Base-by-base conservation (phyloP, 2,113 vertebrate species). In the Mola mola region DNA sequence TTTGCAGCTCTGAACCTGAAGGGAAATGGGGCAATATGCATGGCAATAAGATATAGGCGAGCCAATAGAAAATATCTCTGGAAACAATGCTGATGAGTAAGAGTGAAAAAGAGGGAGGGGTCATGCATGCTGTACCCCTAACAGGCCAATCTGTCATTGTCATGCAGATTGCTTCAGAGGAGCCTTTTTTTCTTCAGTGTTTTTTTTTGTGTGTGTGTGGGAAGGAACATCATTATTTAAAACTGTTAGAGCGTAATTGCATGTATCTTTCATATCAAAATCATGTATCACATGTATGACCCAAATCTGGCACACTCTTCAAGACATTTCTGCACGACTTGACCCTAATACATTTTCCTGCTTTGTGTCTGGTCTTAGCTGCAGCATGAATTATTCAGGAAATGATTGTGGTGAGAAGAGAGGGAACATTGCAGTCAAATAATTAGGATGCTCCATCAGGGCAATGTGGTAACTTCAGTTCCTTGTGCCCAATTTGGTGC, bases 291-390 rank as follows among this genome's bases (percentile, higher is more conserved):
- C 70, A 85, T 19, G 46, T 49, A 57, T 83, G 76, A 58, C 78
- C 80, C 51, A 79, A 81, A 83, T 84, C 44, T 75, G 60, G 28
- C 61, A 72, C 47, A 22, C 47, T 71, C 59, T 75, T 47, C 38
- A 4, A 58, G 67, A 69, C 44, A n/a, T 78, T 78, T 86, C 78
- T 71, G 72, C 68, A 26, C 22, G 49, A 78, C 73, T 80, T 87
- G 82, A 89, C 84, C 81, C 75, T 73, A 82, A 88, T 88, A 81
- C 75, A 77, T 87, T 84, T 81, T 75, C 63, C 72, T 79, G 78
- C 84, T 70, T 78, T 78, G 69, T 78, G 78, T 72, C 81, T 83
- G 37, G 26, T 75, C 57, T 48, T 48, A 47, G 82, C 68, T 24
- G 61, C 65, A 58, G 59, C 49, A 72, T 83, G 59, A 89, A 89